Percentiles rank a stretch among this genome's conserved stretches.
These are phyloP conservation scores for Pimephales promelas DNA, from an alignment of 2,113 vertebrate species.

Conservation along the genomic window DNA sequence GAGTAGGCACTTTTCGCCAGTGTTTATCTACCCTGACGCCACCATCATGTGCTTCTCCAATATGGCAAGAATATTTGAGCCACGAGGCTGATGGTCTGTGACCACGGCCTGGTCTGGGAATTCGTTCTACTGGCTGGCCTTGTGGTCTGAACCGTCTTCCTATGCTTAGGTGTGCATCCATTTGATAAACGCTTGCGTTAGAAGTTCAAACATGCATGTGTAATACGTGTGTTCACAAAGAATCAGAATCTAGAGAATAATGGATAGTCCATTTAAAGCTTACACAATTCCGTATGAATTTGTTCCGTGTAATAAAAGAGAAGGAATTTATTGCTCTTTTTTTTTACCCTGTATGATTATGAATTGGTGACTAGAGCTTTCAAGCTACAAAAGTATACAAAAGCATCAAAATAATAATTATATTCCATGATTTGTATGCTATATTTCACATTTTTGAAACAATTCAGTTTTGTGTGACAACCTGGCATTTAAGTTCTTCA, in stretches of 20 bases:
- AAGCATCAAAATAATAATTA: too few relatives aligned
- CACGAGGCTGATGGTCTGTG: conserved; percentile 39
- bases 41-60: conserved; percentile 51
- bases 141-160: neutral
- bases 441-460: too few relatives aligned
- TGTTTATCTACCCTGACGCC: conserved; percentile 55
- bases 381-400: too few relatives aligned
- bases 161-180: neutral
- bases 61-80: conserved; percentile 48
- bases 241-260: neutral
- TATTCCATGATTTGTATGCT: too few relatives aligned
- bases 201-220: neutral
- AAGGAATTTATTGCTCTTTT: too few relatives aligned
- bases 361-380: too few relatives aligned
- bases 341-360: too few relatives aligned
- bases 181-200: neutral
- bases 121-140: conserved; percentile 4
- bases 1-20: conserved; percentile 55
- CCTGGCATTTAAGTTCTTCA: too few relatives aligned
- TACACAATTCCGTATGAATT: too few relatives aligned
- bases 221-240: neutral
- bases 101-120: neutral
- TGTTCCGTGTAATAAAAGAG: too few relatives aligned
- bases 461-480: too few relatives aligned
- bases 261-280: neutral